Conservation (phyloP, 2,113 vertebrate genomes). For the Lophochroa leadbeateri region DNA sequence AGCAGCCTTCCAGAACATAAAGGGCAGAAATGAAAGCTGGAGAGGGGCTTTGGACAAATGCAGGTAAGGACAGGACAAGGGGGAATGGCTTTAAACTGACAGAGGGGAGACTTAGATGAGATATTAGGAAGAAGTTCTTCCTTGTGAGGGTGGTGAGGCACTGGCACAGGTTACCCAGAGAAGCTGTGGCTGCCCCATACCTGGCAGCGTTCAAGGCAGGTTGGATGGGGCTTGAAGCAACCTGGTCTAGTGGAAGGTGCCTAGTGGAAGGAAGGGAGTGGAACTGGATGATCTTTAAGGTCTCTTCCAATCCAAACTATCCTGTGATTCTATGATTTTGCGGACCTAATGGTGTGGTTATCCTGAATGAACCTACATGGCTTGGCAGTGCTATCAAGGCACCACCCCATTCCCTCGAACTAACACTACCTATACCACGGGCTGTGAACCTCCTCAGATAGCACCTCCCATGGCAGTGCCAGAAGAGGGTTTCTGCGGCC, state of each 20-base stretch:
- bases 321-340: background rate
- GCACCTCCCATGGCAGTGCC: background rate
- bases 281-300: background rate
- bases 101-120: background rate
- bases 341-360: background rate
- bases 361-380: accelerated
- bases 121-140: background rate
- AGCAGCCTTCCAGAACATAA: background rate
- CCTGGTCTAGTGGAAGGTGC: background rate
- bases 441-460: accelerated
- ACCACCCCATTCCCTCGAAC: background rate
- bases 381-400: background rate
- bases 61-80: background rate
- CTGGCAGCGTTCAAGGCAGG: background rate
- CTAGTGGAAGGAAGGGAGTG: background rate
- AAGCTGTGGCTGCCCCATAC: background rate
- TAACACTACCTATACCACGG: accelerated
- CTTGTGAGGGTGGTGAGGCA: background rate
- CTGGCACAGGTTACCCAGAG: background rate
- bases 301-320: background rate
- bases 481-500: background rate
- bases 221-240: background rate
- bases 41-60: background rate
- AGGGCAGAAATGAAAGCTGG: background rate
- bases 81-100: background rate